These are phyloP conservation scores for Petrophora chlorosata DNA, from an alignment of 2,888 invertebrate genomes.

Conservation along the genomic window DNA sequence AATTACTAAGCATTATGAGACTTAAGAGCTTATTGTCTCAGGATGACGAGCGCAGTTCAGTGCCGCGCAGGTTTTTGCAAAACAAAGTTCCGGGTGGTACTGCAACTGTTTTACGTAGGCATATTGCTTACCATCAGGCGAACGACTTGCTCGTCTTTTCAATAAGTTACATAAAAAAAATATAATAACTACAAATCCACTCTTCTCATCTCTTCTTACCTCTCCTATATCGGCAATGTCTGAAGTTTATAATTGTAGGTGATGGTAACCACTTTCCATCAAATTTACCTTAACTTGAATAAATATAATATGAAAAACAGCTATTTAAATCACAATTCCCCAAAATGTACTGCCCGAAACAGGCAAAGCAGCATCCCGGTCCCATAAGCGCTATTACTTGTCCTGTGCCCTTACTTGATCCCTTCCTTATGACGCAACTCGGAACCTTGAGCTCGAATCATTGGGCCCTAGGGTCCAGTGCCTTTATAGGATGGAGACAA, in stretches of 20 bases:
- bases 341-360: slow-evolving; percentile 13
- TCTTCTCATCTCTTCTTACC: too few relatives aligned
- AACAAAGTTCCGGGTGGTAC: too few relatives aligned
- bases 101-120: too few relatives aligned
- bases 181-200: too few relatives aligned
- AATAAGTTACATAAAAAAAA: too few relatives aligned
- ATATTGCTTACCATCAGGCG: too few relatives aligned
- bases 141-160: too few relatives aligned
- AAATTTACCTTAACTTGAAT: not conserved
- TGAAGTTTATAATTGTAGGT: not conserved
- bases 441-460: slow-evolving; percentile 24
- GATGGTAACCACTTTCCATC: not conserved
- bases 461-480: slow-evolving; percentile 18
- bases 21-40: too few relatives aligned
- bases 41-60: too few relatives aligned
- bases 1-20: too few relatives aligned
- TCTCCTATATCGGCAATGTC: too few relatives aligned
- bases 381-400: slow-evolving; percentile 49
- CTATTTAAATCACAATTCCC: slow-evolving; percentile 20
- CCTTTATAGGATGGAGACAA: slow-evolving; percentile 10
- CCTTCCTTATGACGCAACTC: slow-evolving; percentile 42
- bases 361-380: slow-evolving; percentile 39
- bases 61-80: too few relatives aligned
- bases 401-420: slow-evolving; percentile 26
- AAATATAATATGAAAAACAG: not conserved